phyloP scores from a whole-genome alignment of 1,140 invertebrate species.

The Drosophila rufa region DNA sequence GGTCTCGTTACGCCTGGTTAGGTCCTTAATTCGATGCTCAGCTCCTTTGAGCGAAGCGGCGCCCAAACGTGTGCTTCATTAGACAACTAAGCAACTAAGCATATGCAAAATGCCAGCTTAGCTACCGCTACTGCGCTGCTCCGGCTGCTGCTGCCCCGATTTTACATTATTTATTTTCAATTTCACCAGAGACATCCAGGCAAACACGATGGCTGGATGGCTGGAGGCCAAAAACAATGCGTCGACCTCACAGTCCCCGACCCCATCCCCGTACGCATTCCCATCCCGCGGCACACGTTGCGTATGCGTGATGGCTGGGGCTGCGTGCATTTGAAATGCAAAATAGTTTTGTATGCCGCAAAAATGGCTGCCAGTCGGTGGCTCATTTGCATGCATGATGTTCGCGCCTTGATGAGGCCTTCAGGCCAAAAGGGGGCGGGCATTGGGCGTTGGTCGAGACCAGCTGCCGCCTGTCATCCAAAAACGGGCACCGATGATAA shows the following conservation, averaged over 20 bases:
- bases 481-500: conserved; percentile 40
- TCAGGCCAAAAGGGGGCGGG: conserved; percentile 14
- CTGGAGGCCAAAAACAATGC: conserved; percentile 37
- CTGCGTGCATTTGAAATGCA: conserved; percentile 76
- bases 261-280: too few species aligned
- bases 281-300: conserved; percentile 39
- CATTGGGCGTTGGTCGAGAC: conserved; percentile 3
- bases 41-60: conserved; percentile 45
- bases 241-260: background rate
- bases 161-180: conserved; percentile 77
- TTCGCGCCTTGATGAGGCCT: conserved; percentile 64
- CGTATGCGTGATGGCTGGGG: conserved; percentile 61
- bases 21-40: conserved; percentile 51
- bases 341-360: conserved; percentile 66
- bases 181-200: conserved; percentile 40
- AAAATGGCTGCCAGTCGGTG: conserved; percentile 65
- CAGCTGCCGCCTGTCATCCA: conserved; percentile 36
- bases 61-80: conserved; percentile 53
- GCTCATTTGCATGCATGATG: conserved; percentile 73
- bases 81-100: conserved; percentile 32
- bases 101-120: conserved; percentile 48
- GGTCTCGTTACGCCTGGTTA: conserved; percentile 54
- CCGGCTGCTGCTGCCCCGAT: conserved; percentile 14
- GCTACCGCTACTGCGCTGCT: background rate
- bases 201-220: conserved; percentile 33